Conservation (phyloP, 2,888 invertebrate genomes). For the Thalpophila matura region DNA sequence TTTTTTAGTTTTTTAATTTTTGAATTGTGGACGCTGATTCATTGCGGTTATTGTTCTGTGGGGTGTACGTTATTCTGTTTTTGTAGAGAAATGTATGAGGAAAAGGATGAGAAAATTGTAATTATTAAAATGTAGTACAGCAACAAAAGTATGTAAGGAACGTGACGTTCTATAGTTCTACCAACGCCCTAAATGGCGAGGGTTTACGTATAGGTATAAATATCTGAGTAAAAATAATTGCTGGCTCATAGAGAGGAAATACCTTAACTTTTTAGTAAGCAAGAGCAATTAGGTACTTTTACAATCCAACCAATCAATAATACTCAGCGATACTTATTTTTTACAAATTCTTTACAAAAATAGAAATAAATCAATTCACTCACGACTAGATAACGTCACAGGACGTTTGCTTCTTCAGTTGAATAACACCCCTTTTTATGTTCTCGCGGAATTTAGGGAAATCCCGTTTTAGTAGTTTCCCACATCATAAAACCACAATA, state of each 20-base stretch:
- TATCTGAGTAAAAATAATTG: background rate
- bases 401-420: constrained; percentile 31
- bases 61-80: constrained; percentile 31
- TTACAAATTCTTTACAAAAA: background rate
- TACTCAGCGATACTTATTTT: no score
- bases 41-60: constrained; percentile 51
- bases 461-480: constrained; percentile 42
- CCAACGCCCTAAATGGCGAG: no score
- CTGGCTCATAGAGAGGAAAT: background rate
- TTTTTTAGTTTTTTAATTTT: constrained; percentile 62
- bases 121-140: no score
- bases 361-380: constrained; percentile 14
- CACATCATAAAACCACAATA: constrained; percentile 46
- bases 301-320: no score
- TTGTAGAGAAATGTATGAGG: background rate
- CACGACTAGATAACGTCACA: constrained; percentile 31
- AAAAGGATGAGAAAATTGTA: background rate
- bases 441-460: constrained; percentile 26
- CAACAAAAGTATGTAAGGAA: no score
- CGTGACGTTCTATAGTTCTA: no score
- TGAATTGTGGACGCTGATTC: constrained; percentile 59
- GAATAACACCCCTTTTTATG: constrained; percentile 46
- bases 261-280: background rate
- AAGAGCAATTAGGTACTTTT: no score
- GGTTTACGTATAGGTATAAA: no score